Evolutionary conservation across 2,113 vertebrate genomes (phyloP).

Genomic region (Rostratula benghalensis): DNA sequence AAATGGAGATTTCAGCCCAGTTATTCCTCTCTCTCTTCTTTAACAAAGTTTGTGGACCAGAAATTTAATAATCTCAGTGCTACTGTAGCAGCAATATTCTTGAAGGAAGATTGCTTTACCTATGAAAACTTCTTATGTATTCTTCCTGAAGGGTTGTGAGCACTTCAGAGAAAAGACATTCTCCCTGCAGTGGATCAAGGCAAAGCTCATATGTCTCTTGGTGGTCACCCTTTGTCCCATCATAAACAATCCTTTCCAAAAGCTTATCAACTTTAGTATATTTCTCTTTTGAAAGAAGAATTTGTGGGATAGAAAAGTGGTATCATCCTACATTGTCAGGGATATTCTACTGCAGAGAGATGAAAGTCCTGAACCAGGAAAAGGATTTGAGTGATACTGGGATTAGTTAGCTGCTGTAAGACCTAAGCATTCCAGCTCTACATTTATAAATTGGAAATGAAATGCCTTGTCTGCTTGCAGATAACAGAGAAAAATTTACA

Average conservation of each 20-base stretch:
- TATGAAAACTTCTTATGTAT: neutral
- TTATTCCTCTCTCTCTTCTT: neutral
- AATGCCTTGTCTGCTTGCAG: neutral
- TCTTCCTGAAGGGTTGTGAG: neutral
- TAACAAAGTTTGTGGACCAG: neutral
- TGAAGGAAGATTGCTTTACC: neutral
- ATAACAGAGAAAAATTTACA: neutral
- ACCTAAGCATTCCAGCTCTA: neutral
- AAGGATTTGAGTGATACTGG: neutral
- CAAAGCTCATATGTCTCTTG: neutral
- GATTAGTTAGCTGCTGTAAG: neutral
- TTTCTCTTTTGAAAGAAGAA: neutral
- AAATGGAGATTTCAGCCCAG: neutral
- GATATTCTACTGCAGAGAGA: neutral
- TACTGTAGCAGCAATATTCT: neutral
- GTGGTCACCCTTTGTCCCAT: neutral
- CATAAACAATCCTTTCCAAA: neutral
- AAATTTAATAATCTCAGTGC: neutral
- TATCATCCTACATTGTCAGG: neutral
- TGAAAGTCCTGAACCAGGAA: neutral
- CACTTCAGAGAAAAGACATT: neutral
- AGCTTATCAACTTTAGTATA: neutral
- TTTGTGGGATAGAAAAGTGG: neutral
- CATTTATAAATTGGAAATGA: neutral
- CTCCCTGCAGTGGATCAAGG: neutral